These are phyloP conservation scores for Drosophila subsilvestris DNA, from an alignment of 2,888 invertebrate species.

Conservation along the genomic window DNA sequence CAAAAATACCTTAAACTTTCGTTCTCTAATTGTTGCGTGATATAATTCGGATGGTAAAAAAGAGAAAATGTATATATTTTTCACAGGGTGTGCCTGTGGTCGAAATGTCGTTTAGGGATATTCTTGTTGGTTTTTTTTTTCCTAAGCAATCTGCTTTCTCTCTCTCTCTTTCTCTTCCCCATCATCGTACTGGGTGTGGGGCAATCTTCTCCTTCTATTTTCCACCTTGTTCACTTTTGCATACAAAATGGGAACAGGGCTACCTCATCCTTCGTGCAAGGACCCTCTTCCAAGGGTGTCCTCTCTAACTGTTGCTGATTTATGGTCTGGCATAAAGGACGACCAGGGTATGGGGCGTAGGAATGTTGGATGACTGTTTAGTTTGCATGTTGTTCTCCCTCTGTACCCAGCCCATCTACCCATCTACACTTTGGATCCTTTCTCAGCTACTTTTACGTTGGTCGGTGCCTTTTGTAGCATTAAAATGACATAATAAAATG, in stretches of 20 bases:
- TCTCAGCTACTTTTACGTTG: constrained; percentile 3
- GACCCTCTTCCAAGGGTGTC: constrained; percentile 32
- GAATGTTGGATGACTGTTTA: constrained; percentile 59
- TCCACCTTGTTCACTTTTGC: constrained; percentile 48
- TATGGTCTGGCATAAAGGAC: constrained; percentile 48
- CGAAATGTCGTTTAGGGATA: neutral
- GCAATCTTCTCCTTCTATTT: constrained; percentile 30
- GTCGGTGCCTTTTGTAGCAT: constrained; percentile 47
- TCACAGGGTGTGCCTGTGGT: neutral
- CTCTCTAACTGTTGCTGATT: constrained; percentile 69
- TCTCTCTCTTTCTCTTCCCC: neutral
- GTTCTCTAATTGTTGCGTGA: constrained; percentile 2
- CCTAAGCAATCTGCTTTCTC: constrained; percentile 11
- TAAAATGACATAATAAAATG: constrained; percentile 74
- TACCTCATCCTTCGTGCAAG: constrained; percentile 31
- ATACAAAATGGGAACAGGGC: constrained; percentile 39
- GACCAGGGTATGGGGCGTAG: constrained; percentile 1
- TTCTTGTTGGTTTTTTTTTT: neutral
- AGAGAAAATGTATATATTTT: neutral
- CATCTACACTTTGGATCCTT: neutral
- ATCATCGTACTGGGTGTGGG: no score
- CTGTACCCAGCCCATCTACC: constrained; percentile 11
- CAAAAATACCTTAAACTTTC: constrained; percentile 29
- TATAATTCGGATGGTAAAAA: constrained; percentile 4
- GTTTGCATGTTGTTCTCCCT: constrained; percentile 45